Base-by-base conservation (phyloP, 2,888 invertebrate species). In the Gryllus longicercus region DNA sequence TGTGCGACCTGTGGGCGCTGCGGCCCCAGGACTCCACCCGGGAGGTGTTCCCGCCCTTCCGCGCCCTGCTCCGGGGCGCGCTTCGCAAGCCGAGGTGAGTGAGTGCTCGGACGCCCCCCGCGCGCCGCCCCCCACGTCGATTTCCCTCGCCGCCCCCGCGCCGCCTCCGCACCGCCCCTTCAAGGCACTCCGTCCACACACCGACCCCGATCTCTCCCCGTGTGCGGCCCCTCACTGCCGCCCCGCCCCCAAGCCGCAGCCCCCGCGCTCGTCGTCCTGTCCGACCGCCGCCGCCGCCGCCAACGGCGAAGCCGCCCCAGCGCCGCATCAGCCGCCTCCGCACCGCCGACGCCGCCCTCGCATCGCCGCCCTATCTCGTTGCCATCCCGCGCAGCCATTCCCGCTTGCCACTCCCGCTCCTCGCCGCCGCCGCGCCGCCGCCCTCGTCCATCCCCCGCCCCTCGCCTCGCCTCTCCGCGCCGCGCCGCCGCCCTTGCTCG, bases 1-100 rank as follows among this genome's bases (percentile, higher is more conserved):
- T 63, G 63, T 18, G 63, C 63, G 63, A 63, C 63, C 63, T 63
- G 63, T 63, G 63, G 63, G n/a, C 63, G 63, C n/a, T 63, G 63
- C 63, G 63, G n/a, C 63, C 63, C 16, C 63, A 63, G n/a, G 63
- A 63, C 63, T 63, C 63, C 63, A 63, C 63, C 63, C 63, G 63
- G n/a, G 63, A 63, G 63, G 63, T 63, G 63, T 63, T 63, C 63
- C 63, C 63, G 14, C 63, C 63, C 16, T 63, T 63, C 63, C 63
- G 63, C 14, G 63, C 63, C 63, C 63, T 16, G 63, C 63, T 63
- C 14, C 63, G n/a, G 16, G 16, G 63, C 63, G n/a, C 63, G 16
- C 63, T 14, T n/a, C 63, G 10, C 63, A 63, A 63, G 63, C 63
- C 63, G 63, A 63, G 63, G 63, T 63, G 63, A 63, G 63, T 63